phyloP scores from a whole-genome alignment of 2,113 vertebrate species.

The Erythrocercus mccallii region DNA sequence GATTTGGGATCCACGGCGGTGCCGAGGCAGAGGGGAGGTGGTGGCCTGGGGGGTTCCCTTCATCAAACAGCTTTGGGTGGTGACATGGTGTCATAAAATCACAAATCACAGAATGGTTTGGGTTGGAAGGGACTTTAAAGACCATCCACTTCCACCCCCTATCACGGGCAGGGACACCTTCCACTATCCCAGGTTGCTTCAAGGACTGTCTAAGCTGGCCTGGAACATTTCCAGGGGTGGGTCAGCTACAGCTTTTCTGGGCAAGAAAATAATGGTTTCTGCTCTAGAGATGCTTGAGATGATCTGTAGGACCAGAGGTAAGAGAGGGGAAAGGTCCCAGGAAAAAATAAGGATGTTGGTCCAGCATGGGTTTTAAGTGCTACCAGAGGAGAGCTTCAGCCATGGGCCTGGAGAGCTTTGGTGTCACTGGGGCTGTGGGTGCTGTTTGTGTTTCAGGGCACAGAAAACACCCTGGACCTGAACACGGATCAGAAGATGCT shows the following conservation, averaged over 20 bases:
- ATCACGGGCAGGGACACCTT: background rate
- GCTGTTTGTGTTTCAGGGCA: background rate
- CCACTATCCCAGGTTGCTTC: accelerated
- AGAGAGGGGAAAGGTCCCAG: background rate
- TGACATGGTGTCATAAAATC: background rate
- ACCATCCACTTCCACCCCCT: background rate
- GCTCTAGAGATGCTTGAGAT: background rate
- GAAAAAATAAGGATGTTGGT: background rate
- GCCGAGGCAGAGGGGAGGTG: accelerated
- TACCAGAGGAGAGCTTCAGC: background rate
- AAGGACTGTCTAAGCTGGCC: accelerated
- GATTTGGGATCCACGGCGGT: accelerated
- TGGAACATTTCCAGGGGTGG: background rate
- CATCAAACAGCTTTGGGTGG: background rate
- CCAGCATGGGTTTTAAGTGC: background rate
- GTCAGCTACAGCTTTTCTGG: background rate
- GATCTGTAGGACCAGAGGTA: background rate
- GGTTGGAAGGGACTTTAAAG: background rate
- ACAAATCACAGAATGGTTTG: background rate
- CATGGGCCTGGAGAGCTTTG: background rate
- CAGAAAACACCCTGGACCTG: background rate
- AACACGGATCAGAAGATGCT: background rate
- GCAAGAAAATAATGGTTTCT: background rate
- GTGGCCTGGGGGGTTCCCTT: background rate
- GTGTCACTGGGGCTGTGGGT: background rate